Conservation (phyloP, 2,113 vertebrate genomes). For the Sarotherodon lohbergeri region DNA sequence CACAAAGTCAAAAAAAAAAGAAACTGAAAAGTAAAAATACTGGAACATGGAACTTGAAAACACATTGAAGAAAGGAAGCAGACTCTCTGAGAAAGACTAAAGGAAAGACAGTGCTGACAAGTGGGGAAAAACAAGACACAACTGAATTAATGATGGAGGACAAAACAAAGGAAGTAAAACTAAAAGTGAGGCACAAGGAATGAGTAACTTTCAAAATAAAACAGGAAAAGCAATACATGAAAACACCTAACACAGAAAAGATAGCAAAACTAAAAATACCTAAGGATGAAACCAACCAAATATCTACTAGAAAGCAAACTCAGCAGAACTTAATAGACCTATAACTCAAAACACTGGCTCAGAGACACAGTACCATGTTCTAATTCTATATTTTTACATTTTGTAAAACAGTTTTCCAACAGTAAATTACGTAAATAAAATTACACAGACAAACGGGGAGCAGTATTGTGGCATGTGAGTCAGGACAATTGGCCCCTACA, state of each 20-base stretch:
- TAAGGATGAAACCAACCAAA: not conserved
- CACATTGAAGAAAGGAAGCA: too few relatives aligned
- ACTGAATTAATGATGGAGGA: too few relatives aligned
- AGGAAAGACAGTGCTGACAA: too few relatives aligned
- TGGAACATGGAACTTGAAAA: too few relatives aligned
- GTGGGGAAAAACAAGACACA: too few relatives aligned
- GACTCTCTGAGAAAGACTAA: too few relatives aligned
- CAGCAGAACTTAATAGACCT: not conserved
- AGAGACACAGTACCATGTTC: not conserved
- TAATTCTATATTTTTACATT: not conserved
- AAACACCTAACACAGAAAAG: not conserved
- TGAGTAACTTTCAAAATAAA: not conserved
- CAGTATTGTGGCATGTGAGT: not conserved
- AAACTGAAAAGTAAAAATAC: too few relatives aligned
- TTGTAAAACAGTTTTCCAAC: not conserved
- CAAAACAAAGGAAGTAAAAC: not conserved
- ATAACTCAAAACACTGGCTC: not conserved
- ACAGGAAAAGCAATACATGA: not conserved
- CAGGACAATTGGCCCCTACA: not conserved
- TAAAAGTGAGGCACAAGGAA: not conserved
- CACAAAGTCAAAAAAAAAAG: too few relatives aligned
- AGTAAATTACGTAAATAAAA: not conserved
- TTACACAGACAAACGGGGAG: not conserved
- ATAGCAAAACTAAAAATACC: not conserved
- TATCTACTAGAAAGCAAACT: not conserved